Conservation (phyloP, 2,113 vertebrate species). For the Piliocolobus tephrosceles region DNA sequence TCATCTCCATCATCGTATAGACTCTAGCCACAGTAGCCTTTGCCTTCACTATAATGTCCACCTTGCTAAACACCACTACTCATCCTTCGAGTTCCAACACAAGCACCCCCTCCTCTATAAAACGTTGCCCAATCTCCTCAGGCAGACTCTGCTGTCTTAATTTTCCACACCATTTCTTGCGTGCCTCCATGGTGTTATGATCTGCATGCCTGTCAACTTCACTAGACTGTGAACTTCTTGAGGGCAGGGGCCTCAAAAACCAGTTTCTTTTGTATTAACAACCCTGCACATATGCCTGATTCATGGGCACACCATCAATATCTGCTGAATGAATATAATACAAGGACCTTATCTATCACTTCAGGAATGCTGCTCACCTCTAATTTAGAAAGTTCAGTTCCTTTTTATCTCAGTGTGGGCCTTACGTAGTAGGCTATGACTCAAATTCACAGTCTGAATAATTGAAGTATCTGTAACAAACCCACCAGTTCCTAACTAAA, state of each 20-base stretch:
- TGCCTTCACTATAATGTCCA: not conserved
- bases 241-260: not conserved
- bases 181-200: not conserved
- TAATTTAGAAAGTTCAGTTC: not conserved
- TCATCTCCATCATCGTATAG: not conserved
- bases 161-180: not conserved
- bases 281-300: too few relatives aligned
- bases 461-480: not conserved
- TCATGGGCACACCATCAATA: not conserved
- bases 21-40: not conserved
- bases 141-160: not conserved
- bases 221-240: slow-evolving; percentile 38
- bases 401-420: not conserved
- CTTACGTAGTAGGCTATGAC: not conserved
- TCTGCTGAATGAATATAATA: not conserved
- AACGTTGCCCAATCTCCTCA: not conserved
- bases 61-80: not conserved
- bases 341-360: not conserved
- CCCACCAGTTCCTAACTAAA: not conserved
- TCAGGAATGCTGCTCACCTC: not conserved
- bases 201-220: not conserved
- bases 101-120: not conserved
- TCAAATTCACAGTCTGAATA: not conserved
- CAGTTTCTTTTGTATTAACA: not conserved
- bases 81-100: not conserved